phyloP scores from a whole-genome alignment of 1,140 invertebrate species.

The Wiebesia pumilae region DNA sequence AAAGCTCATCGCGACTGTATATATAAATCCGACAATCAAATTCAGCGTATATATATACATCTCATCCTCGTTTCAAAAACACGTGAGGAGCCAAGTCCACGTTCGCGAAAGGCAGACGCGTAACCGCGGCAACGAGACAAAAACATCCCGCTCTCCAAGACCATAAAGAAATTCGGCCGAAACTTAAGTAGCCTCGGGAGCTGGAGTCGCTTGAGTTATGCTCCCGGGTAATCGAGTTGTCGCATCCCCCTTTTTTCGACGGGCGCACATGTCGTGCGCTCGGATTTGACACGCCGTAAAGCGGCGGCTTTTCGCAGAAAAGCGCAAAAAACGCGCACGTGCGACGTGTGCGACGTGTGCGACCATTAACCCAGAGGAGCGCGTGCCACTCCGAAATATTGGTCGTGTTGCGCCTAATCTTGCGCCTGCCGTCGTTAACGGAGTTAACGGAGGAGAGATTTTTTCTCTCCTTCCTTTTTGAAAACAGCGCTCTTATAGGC shows the following conservation, averaged over 20 bases:
- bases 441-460: too few species aligned
- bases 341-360: neutral
- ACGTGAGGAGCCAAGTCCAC: neutral
- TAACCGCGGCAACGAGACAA: neutral
- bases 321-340: neutral
- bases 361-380: neutral
- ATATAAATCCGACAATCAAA: slow-evolving; percentile 1
- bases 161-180: neutral
- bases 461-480: neutral
- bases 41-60: neutral
- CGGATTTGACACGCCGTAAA: neutral
- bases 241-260: neutral
- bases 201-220: neutral
- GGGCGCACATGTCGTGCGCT: neutral
- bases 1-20: neutral
- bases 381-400: slow-evolving; percentile 3
- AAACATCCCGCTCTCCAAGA: neutral
- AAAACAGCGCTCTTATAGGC: neutral
- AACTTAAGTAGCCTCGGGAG: neutral
- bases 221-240: slow-evolving; percentile 1
- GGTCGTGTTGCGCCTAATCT: too few species aligned
- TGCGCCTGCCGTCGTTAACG: neutral
- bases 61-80: neutral
- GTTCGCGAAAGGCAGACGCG: neutral
- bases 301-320: neutral